Conservation (phyloP, 2,113 vertebrate genomes). For the Microcebus ravelobensis region DNA sequence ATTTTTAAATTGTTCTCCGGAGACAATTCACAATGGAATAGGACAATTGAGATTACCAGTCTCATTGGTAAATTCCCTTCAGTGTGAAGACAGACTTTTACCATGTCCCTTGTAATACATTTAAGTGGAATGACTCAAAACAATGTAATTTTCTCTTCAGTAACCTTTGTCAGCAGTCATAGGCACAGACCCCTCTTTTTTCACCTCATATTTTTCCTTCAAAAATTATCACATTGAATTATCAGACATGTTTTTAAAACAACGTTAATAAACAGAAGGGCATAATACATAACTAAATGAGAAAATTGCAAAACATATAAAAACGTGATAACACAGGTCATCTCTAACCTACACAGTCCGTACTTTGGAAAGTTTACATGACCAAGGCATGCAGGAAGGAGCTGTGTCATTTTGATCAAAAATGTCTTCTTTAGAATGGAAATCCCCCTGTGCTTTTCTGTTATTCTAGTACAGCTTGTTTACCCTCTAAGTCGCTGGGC, state of each 20-base stretch:
- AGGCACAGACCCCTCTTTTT: background rate
- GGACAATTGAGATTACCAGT: too few relatives aligned
- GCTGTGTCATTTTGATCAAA: background rate
- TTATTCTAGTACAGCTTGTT: background rate
- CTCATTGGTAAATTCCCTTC: background rate
- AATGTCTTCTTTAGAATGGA: background rate
- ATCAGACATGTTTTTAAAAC: background rate
- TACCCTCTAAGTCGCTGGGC: background rate
- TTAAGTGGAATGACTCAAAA: background rate
- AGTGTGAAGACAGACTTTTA: background rate
- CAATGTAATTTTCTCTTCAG: background rate
- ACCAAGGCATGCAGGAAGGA: background rate
- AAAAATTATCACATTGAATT: background rate
- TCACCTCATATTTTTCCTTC: background rate
- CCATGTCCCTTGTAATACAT: background rate
- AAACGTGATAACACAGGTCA: background rate
- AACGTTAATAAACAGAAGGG: background rate
- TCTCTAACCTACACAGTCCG: background rate
- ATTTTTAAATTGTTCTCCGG: background rate
- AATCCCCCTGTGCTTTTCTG: background rate
- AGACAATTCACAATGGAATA: background rate
- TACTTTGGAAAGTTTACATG: background rate
- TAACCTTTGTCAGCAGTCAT: background rate
- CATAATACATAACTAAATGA: background rate
- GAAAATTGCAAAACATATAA: background rate